Percentiles rank a stretch among this genome's conserved stretches.
Conservation (phyloP, 2,113 vertebrate species). For the Rallus limicola region DNA sequence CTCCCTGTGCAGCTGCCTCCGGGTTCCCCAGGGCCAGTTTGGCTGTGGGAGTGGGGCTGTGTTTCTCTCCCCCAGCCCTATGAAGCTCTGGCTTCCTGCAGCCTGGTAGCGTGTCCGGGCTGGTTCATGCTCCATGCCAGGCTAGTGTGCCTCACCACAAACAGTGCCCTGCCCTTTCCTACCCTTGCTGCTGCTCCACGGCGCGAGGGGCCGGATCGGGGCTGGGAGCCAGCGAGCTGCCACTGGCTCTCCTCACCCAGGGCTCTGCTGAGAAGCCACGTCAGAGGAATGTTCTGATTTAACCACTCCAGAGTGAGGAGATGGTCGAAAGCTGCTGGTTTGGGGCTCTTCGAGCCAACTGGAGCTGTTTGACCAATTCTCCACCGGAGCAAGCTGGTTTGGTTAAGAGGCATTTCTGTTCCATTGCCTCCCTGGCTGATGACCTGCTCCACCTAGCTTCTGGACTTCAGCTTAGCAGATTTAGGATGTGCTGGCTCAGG, state of each 20-base stretch:
- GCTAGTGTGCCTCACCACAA: accelerated
- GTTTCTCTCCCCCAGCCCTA: background rate
- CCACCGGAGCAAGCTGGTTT: background rate
- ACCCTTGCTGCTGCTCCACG: accelerated
- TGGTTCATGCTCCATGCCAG: background rate
- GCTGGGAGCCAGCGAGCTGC: background rate
- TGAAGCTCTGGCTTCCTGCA: accelerated
- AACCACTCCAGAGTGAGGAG: accelerated
- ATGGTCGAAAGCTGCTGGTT: accelerated
- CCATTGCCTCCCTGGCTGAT: background rate
- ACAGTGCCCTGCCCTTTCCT: background rate
- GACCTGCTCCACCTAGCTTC: accelerated
- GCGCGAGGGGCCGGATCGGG: accelerated
- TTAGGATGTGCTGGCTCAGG: background rate
- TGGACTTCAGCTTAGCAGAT: background rate
- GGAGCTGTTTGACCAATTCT: background rate
- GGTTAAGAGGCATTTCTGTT: background rate
- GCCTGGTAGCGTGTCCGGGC: accelerated
- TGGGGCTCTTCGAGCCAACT: background rate
- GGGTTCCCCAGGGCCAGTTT: background rate
- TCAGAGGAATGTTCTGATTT: background rate
- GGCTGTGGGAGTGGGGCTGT: background rate
- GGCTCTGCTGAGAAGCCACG: background rate
- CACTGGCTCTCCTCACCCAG: accelerated
- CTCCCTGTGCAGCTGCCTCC: accelerated